A percentile compares a stretch with the other conserved stretches of the same genome.
phyloP scores from a whole-genome alignment of 2,113 vertebrate genomes.

The Pogona vitticeps region DNA sequence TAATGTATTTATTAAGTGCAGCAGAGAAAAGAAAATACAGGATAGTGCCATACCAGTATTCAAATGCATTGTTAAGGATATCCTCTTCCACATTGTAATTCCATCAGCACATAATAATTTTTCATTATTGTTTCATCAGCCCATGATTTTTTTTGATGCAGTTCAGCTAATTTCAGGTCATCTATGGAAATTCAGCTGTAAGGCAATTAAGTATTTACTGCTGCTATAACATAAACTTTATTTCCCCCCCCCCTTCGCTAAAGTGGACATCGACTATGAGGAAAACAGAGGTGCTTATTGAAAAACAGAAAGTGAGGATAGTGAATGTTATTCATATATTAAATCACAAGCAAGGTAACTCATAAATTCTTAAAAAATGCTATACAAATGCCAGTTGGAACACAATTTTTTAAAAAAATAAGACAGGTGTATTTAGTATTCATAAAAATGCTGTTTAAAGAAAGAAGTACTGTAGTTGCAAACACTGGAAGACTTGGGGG shows the following conservation, averaged over 20 bases:
- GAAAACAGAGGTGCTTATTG: constrained; percentile 18
- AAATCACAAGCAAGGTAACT: constrained; percentile 13
- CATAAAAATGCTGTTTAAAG: too few species aligned
- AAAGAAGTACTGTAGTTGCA: too few species aligned
- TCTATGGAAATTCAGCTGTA: constrained; percentile 36
- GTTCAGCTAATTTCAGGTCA: not conserved
- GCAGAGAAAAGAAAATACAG: not conserved
- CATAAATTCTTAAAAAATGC: not conserved
- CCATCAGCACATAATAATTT: not conserved
- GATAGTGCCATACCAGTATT: not conserved
- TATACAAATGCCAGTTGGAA: constrained; percentile 15
- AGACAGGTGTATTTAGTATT: not conserved
- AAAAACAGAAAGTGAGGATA: not conserved
- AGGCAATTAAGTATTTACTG: constrained; percentile 46
- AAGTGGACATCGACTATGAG: constrained; percentile 15
- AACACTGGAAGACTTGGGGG: too few species aligned
- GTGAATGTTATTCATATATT: constrained; percentile 28
- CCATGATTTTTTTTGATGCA: constrained; percentile 20
- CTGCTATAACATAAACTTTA: constrained; percentile 11
- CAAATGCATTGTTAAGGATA: not conserved
- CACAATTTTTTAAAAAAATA: not conserved
- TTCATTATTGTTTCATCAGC: not conserved
- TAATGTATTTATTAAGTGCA: constrained; percentile 16
- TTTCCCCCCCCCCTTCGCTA: constrained; percentile 24
- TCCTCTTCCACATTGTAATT: not conserved